phyloP scores from a whole-genome alignment of 2,888 invertebrate species.

The Heliconius ethilla region DNA sequence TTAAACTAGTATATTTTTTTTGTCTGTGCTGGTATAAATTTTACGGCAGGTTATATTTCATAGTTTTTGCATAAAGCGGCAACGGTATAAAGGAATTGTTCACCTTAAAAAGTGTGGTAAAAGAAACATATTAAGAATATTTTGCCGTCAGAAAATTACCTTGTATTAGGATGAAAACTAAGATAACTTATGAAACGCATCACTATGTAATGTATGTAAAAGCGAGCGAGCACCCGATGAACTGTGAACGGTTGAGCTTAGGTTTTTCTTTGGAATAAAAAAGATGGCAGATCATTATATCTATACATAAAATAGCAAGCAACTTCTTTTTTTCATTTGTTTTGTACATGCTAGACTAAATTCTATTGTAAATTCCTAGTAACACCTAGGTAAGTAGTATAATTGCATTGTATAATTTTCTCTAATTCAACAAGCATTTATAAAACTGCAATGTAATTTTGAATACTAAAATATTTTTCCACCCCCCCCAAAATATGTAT shows the following conservation, averaged over 20 bases:
- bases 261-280: constrained; percentile 6
- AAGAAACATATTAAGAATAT: not conserved
- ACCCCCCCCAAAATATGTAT: not conserved
- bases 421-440: not conserved
- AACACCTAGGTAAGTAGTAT: no score
- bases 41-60: not conserved
- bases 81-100: not conserved
- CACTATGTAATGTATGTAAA: constrained; percentile 23
- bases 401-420: not conserved
- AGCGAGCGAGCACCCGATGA: constrained; percentile 27
- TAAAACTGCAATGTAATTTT: not conserved
- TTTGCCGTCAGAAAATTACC: constrained; percentile 3
- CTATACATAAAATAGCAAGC: not conserved
- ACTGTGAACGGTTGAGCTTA: constrained; percentile 17
- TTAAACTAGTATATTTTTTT: not conserved
- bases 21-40: not conserved
- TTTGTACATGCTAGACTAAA: not conserved
- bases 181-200: constrained; percentile 30
- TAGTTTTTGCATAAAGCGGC: not conserved
- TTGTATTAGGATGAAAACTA: constrained; percentile 23
- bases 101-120: not conserved
- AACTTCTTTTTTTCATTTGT: not conserved
- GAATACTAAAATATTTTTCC: not conserved
- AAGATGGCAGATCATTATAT: not conserved
- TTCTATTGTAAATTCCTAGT: not conserved